Evolutionary conservation across 2,888 invertebrate species (phyloP), one percentile per base, ranked within the genome.

Genomic region (Magallana nippona): DNA sequence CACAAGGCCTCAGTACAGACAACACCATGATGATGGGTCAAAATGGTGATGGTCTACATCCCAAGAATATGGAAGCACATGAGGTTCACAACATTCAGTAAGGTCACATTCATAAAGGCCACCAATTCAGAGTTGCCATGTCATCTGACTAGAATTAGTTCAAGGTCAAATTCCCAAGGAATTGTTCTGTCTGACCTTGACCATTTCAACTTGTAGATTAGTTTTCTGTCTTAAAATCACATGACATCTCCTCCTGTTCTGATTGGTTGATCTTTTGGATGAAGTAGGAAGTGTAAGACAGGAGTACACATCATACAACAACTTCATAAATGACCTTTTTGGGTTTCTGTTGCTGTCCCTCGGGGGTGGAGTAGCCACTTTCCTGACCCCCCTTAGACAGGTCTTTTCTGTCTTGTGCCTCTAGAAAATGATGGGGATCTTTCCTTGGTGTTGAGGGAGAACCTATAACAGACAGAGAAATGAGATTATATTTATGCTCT

Each of bases 311-410:
- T 92, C 91, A 93, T 86, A 93, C 93, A 89, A 93, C 92, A 88
- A 93, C 93, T 90, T 93, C 93, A 86, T 93, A 93, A 85, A 93
- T 93, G 89, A 93, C 93, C 92, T 93, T 93, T 91, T 93, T 93
- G 79, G 93, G 93, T 89, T 92, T 92, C 56, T 88, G 87, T 89
- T 91, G 91, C 22, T 87, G 87, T 19, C 88, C 88, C 71, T 92
- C 92, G 0, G 90, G 91, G 1, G 91, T 91, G 10, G 91, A 91
- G 83, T 92, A 91, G 55, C 92, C 92, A 79, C 90, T 91, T 83
- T 91, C 91, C 77, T 87, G 87, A n/a, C 90, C 89, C 71, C 90
- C 90, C 17, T 87, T 89, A 84, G 89, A 89, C 17, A 87, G 88
- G 55, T 89, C 86, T 79, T 90, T 90, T 62, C 90, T 87, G 19